A percentile compares a stretch with the other conserved stretches of the same genome.
phyloP scores from a whole-genome alignment of 2,113 vertebrate species.

The Pteruthius melanotis region DNA sequence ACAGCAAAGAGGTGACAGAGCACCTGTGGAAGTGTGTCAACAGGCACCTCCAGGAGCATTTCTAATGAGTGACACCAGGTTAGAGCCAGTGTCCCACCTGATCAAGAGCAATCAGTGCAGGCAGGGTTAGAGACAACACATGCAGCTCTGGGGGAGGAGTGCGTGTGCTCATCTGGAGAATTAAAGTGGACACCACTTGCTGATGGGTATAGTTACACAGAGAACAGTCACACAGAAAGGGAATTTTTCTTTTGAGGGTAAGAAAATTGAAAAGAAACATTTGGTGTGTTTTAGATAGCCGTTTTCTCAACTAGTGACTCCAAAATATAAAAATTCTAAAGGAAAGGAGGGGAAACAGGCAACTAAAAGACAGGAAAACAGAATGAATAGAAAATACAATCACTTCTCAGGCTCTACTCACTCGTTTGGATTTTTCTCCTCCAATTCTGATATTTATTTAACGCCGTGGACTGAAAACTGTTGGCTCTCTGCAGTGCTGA shows the following conservation, averaged over 20 bases:
- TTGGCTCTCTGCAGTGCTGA: constrained; percentile 67
- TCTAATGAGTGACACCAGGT: background rate
- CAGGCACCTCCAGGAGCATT: background rate
- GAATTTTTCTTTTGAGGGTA: background rate
- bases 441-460: constrained; percentile 68
- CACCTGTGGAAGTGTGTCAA: background rate
- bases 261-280: background rate
- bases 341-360: background rate
- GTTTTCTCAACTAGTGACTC: background rate
- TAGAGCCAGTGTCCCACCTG: background rate
- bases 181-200: background rate
- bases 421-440: constrained; percentile 71
- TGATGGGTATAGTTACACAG: background rate
- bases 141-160: background rate
- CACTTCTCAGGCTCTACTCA: constrained; percentile 50
- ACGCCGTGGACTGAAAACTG: constrained; percentile 41
- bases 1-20: background rate
- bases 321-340: background rate
- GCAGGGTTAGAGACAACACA: background rate
- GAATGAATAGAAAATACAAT: background rate
- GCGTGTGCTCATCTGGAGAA: background rate
- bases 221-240: background rate
- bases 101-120: background rate
- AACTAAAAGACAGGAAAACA: background rate
- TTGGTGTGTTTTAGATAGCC: background rate